Evolutionary conservation across 2,797 vertebrate species (phyloP), one percentile per base, ranked within the genome.

Genomic region (Sternarchorhynchus goeldii): DNA sequence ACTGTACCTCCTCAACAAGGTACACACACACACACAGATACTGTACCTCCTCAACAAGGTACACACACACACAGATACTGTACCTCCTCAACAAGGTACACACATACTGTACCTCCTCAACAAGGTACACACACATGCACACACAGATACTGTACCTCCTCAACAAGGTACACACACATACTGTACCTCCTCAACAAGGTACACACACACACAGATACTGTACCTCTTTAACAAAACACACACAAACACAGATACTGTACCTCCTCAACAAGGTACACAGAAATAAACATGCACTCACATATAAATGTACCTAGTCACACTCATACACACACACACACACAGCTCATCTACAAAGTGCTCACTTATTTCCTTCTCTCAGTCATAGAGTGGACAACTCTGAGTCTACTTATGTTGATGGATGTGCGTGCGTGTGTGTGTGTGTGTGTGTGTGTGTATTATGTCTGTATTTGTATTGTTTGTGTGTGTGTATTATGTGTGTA

Each of bases 71-170:
- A 25, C 25, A 25, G 25, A 25, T 29, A 21, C 60, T 63, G 41
- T 10, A 45, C 41, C 41, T 25, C 25, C 25, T 7, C 41, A 45
- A 45, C 41, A 45, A 45, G 41, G 41, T 45, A 45, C 6, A 10
- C 17, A 25, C 25, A 25, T 10, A 45, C 8, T 94, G 18, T 93
- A 91, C 39, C 25, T 45, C 32, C 64, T 45, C 50, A 55, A 69
- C 60, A 50, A 50, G 45, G 45, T 50, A 41, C 6, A 58, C 29
- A 59, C 18, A 60, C 70, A n/a, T n/a, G n/a, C n/a, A 73, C 55
- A 73, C 56, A 20, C 31, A 59, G n/a, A 73, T 20, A 60, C 56
- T n/a, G 31, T 39, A n/a, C 60, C n/a, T 25, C 32, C 39, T 17
- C 20, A n/a, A 60, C 8, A 39, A 56, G 41, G n/a, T 29, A 59